Base-by-base conservation (phyloP, 2,888 invertebrate species). In the Nemotelus nigrinus region DNA sequence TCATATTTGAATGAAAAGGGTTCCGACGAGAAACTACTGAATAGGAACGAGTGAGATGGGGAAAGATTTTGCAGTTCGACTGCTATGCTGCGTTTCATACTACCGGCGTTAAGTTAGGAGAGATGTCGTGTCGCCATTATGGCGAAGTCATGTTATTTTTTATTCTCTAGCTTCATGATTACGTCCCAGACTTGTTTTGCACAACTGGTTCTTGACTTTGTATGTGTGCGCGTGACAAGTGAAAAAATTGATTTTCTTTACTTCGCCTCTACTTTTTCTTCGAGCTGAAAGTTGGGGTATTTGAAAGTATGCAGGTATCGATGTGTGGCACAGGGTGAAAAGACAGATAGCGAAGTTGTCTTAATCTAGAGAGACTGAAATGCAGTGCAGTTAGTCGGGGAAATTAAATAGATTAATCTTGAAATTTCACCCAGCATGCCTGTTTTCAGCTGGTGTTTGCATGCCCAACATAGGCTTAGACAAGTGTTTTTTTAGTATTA, bases 141-240 rank as follows among this genome's bases (percentile, higher is more conserved):
- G 74, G 63, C 74, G 48, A 74, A 41, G 25, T 41, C 70, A n/a
- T 50, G 48, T 55, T 74, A 60, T 74, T 74, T 10, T 74, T 71
- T 74, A 48, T 63, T 45, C 48, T 60, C 60, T 74, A 41, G 8
- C 60, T 60, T 60, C 25, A 25, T 25, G 25, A 25, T 25, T 48
- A 3, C 68, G 48, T 39, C 25, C 25, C 63, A 74, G 63, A 74
- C 63, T 74, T 74, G 74, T 74, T 74, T 74, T 74, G 60, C 74
- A 74, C 65, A 25, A 39, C 25, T 25, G 25, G 58, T n/a, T 5
- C 58, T 58, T 58, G 58, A 25, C 39, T 58, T 58, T 5, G 58
- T 5, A 53, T n/a, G 53, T 7, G n/a, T n/a, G 53, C n/a, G 5
- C n/a, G 6, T 58, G n/a, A 58, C 58, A 58, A 58, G 58, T 58